Percentiles rank a stretch among this genome's conserved stretches.
Evolutionary conservation across 2,797 vertebrate genomes (phyloP).

Genomic region (Microtus californicus): DNA sequence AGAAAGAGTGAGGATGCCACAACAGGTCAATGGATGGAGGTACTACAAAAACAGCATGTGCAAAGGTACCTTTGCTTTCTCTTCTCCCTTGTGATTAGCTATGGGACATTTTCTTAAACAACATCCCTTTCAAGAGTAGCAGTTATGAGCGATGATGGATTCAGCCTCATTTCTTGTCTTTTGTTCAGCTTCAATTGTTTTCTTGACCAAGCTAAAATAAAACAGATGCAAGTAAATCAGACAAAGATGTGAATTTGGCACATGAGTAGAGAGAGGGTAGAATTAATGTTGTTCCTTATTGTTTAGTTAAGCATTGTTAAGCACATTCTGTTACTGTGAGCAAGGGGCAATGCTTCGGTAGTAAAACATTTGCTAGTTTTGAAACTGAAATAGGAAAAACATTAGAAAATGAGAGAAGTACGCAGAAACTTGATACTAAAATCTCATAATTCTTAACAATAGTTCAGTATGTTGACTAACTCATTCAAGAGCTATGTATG

Average conservation of each 20-base stretch:
- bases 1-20: background rate
- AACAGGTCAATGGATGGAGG: background rate
- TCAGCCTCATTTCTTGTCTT: slow-evolving; percentile 54
- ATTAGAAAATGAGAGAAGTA: slow-evolving; percentile 46
- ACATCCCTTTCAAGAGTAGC: slow-evolving; percentile 1
- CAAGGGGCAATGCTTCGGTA: background rate
- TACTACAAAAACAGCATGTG: background rate
- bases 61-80: background rate
- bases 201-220: slow-evolving; percentile 67
- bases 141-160: background rate
- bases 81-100: background rate
- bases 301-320: slow-evolving; percentile 50
- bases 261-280: background rate
- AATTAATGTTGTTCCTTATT: slow-evolving; percentile 52
- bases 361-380: slow-evolving; percentile 29
- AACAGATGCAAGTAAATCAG: slow-evolving; percentile 67
- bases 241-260: slow-evolving; percentile 65
- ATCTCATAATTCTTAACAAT: slow-evolving; percentile 27
- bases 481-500: background rate
- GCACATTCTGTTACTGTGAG: slow-evolving; percentile 50
- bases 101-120: background rate
- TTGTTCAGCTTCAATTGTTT: slow-evolving; percentile 62
- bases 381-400: slow-evolving; percentile 22
- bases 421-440: background rate
- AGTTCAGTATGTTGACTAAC: background rate